Conservation (phyloP, 2,113 vertebrate species). For the Noctilio leporinus region DNA sequence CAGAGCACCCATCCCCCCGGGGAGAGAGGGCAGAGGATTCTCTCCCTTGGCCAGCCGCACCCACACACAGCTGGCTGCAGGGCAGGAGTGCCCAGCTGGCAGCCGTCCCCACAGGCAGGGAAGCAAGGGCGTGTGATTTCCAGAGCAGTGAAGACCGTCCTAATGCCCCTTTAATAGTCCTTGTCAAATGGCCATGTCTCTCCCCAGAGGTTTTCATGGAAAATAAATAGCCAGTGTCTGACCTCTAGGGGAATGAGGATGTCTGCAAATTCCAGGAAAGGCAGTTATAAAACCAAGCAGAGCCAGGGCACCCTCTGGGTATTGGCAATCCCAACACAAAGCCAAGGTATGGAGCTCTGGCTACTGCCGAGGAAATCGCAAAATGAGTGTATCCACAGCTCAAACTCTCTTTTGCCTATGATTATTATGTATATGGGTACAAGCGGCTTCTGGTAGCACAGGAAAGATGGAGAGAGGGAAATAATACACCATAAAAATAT, state of each 20-base stretch:
- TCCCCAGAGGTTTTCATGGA: conserved; percentile 47
- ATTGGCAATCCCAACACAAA: neutral
- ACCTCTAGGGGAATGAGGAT: conserved; percentile 43
- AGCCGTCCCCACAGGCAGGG: neutral
- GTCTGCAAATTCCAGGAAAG: conserved; percentile 41
- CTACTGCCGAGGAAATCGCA: neutral
- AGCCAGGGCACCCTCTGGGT: neutral
- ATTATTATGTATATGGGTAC: neutral
- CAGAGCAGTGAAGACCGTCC: conserved; percentile 11
- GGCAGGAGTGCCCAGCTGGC: neutral
- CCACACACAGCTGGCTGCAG: neutral
- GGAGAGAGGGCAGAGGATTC: neutral
- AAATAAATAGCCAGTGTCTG: conserved; percentile 36
- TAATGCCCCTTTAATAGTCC: conserved; percentile 46
- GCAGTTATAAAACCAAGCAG: neutral
- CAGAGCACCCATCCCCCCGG: neutral
- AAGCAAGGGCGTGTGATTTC: neutral
- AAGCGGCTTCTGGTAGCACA: neutral
- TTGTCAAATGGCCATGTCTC: neutral
- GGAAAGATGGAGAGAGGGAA: neutral
- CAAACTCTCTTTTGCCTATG: neutral
- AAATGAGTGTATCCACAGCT: neutral
- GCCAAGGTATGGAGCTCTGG: neutral
- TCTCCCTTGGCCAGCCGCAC: neutral
- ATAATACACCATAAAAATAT: neutral